A percentile compares a stretch with the other conserved stretches of the same genome.
Conservation (phyloP, 2,113 vertebrate genomes). For the Trogon surrucura region DNA sequence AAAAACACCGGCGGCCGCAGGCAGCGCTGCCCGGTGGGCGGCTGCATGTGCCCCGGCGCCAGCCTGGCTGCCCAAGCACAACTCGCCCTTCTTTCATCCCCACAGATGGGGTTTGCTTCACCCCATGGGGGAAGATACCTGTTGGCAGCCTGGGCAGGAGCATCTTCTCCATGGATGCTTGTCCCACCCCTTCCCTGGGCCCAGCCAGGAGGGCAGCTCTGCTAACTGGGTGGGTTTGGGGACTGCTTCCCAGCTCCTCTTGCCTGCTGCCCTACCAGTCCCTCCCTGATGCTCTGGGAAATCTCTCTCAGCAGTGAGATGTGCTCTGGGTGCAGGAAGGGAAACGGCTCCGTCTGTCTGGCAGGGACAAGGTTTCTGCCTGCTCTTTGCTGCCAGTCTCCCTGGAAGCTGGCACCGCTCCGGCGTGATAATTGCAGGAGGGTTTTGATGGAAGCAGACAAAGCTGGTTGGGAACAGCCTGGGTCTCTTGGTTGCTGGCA, state of each 20-base stretch:
- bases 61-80: neutral
- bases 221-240: neutral
- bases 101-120: neutral
- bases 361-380: neutral
- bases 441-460: neutral
- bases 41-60: neutral
- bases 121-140: neutral
- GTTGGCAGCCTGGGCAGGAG: neutral
- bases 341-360: neutral
- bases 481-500: accelerated
- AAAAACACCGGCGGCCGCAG: neutral
- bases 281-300: neutral
- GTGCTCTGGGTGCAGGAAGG: neutral
- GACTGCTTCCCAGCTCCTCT: neutral
- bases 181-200: neutral
- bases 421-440: neutral
- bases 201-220: neutral
- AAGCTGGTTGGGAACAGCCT: neutral
- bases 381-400: neutral
- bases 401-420: neutral
- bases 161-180: neutral
- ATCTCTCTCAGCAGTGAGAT: neutral
- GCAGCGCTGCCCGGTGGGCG: neutral
- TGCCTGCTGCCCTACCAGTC: accelerated
- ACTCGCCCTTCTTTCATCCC: neutral